phyloP scores from a whole-genome alignment of 2,113 vertebrate species.

The Myotis davidii region DNA sequence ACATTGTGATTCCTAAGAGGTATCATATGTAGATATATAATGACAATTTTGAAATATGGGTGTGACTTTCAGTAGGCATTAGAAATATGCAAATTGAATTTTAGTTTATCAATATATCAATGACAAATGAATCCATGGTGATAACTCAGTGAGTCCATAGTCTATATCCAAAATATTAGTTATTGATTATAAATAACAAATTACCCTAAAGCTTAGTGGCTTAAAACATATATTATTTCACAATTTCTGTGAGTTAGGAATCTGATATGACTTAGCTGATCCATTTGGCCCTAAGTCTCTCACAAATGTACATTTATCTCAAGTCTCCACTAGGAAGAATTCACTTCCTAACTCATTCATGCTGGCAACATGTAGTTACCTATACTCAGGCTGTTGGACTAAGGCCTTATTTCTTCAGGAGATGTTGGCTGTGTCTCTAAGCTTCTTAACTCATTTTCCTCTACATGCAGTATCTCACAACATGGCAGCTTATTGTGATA shows the following conservation, averaged over 20 bases:
- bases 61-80: not conserved
- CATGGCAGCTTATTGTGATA: not conserved
- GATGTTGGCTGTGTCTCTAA: not conserved
- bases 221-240: not conserved
- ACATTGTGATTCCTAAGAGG: not conserved
- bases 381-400: not conserved
- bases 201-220: not conserved
- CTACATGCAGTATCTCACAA: not conserved
- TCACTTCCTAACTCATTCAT: not conserved
- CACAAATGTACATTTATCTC: not conserved
- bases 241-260: not conserved
- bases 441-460: not conserved
- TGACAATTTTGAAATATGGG: not conserved
- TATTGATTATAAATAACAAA: not conserved
- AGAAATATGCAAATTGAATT: not conserved
- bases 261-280: not conserved
- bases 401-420: not conserved
- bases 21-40: not conserved
- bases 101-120: conserved; percentile 9
- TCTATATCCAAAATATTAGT: not conserved
- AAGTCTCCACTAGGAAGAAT: not conserved
- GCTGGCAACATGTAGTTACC: not conserved
- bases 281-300: not conserved
- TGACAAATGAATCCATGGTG: not conserved
- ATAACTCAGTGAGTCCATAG: not conserved